phyloP scores from a whole-genome alignment of 2,797 vertebrate genomes.

The Eulemur coronatus region DNA sequence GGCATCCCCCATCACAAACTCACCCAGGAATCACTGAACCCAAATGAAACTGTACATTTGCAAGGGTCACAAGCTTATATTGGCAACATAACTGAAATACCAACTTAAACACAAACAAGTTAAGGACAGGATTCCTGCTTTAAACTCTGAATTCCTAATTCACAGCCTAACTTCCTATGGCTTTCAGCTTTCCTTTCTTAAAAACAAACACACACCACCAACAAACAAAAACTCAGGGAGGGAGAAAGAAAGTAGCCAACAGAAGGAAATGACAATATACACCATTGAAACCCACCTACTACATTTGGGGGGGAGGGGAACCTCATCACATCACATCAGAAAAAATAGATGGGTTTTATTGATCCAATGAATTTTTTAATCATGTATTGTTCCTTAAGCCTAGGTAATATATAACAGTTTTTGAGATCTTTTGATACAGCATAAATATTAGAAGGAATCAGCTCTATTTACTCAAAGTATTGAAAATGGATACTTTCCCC shows the following conservation, averaged over 20 bases:
- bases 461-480: not conserved
- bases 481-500: conserved; percentile 10
- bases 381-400: not conserved
- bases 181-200: not conserved
- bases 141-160: not conserved
- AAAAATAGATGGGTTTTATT: not conserved
- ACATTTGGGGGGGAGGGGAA: not conserved
- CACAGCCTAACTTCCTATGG: not conserved
- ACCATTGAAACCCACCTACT: not conserved
- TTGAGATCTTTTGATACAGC: not conserved
- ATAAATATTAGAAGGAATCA: not conserved
- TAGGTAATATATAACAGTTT: not conserved
- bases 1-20: not conserved
- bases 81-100: not conserved
- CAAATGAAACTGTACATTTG: not conserved
- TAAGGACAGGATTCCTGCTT: not conserved
- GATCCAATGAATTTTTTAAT: not conserved
- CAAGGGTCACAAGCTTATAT: not conserved
- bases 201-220: not conserved
- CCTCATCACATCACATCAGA: not conserved
- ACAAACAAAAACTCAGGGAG: not conserved
- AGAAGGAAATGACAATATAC: not conserved
- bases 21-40: conserved; percentile 11
- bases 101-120: not conserved
- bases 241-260: not conserved